Conservation (phyloP, 2,113 vertebrate genomes). For the Clarias gariepinus region DNA sequence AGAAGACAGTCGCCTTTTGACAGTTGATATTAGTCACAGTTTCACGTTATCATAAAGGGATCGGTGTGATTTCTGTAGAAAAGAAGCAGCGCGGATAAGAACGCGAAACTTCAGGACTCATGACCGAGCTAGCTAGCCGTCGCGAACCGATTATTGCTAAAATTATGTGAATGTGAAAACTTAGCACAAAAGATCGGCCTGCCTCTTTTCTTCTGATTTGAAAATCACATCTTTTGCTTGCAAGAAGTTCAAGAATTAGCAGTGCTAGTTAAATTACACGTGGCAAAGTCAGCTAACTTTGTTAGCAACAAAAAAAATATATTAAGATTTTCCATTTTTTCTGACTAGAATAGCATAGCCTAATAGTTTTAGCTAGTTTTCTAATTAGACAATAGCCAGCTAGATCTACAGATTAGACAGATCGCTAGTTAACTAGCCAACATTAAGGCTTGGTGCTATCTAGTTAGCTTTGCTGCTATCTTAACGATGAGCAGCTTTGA, state of each 20-base stretch:
- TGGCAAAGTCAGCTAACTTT: neutral
- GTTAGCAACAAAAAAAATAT: neutral
- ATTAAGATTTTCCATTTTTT: neutral
- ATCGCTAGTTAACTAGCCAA: neutral
- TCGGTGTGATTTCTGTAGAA: neutral
- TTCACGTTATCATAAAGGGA: neutral
- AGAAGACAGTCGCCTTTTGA: too few species aligned
- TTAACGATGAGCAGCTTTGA: neutral
- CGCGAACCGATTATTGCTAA: neutral
- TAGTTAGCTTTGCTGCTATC: neutral
- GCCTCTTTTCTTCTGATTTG: neutral
- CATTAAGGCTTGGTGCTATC: neutral
- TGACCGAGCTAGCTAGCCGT: neutral
- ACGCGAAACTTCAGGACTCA: neutral
- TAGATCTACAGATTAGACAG: too few species aligned
- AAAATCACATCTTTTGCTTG: neutral
- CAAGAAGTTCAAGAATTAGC: neutral
- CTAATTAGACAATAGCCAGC: neutral
- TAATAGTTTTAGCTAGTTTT: neutral
- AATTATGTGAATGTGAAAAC: neutral
- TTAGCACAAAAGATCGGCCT: neutral
- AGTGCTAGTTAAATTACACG: neutral
- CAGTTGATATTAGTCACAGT: neutral
- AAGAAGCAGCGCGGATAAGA: neutral
- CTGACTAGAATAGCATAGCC: neutral